phyloP scores from a whole-genome alignment of 2,888 invertebrate genomes.

The Rhagonycha fulva region DNA sequence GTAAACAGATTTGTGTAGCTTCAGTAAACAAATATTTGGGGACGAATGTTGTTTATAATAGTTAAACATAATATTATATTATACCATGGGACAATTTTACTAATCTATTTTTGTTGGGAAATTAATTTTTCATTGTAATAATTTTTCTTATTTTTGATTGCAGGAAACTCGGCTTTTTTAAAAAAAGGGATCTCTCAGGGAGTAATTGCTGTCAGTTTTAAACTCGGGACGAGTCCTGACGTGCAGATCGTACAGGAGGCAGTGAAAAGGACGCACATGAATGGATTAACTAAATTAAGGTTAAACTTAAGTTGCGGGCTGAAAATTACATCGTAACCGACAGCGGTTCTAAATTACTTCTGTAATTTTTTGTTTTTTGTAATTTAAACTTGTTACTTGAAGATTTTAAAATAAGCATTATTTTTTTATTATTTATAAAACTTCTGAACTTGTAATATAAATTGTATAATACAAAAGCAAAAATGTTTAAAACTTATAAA shows the following conservation, averaged over 20 bases:
- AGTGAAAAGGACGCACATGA: too few relatives aligned
- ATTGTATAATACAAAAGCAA: background rate
- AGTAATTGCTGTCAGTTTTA: too few relatives aligned
- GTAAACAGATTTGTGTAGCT: background rate
- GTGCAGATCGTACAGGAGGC: too few relatives aligned
- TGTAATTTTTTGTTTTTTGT: background rate
- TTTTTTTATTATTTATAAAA: background rate
- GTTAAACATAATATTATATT: background rate
- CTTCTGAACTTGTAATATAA: background rate
- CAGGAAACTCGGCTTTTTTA: too few relatives aligned
- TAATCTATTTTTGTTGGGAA: too few relatives aligned
- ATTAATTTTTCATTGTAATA: too few relatives aligned
- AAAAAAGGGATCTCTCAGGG: too few relatives aligned
- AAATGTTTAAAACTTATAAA: background rate
- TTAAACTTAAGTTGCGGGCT: too few relatives aligned
- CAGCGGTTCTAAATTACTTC: background rate
- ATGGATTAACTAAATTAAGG: too few relatives aligned
- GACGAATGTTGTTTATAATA: background rate
- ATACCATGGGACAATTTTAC: background rate
- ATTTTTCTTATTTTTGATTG: too few relatives aligned
- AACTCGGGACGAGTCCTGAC: too few relatives aligned
- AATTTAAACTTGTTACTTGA: background rate
- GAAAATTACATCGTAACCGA: too few relatives aligned
- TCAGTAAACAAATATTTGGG: background rate
- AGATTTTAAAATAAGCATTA: background rate